Conservation (phyloP, 2,888 invertebrate species). For the Imbricaverruca yamaguchii region DNA sequence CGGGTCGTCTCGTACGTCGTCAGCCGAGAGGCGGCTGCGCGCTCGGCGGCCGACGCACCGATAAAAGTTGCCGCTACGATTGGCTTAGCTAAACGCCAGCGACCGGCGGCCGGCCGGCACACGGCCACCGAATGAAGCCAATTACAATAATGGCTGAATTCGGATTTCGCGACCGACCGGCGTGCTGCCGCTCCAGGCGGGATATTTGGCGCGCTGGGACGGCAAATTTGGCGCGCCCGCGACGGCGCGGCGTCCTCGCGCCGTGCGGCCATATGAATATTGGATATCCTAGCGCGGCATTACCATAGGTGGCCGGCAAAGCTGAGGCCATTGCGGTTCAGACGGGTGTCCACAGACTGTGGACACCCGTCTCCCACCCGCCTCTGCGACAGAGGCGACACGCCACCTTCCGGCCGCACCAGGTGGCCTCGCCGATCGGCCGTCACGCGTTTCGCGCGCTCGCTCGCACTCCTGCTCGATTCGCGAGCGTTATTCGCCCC, state of each 20-base stretch:
- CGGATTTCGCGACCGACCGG: conserved; percentile 14
- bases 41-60: background rate
- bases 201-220: background rate
- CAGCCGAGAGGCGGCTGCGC: background rate
- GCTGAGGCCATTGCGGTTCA: too few species aligned
- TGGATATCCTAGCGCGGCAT: too few species aligned
- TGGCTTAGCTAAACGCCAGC: conserved; percentile 17
- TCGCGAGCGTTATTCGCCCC: background rate
- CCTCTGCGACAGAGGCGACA: too few species aligned
- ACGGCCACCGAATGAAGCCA: conserved; percentile 2
- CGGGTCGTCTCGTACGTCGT: background rate
- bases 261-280: background rate
- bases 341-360: too few species aligned
- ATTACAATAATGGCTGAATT: conserved; percentile 16
- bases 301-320: background rate
- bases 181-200: background rate
- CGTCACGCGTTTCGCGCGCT: background rate
- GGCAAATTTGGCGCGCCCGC: background rate
- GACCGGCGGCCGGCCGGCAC: conserved; percentile 25
- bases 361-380: too few species aligned
- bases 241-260: too few species aligned
- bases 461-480: background rate
- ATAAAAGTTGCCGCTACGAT: background rate
- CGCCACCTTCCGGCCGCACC: too few species aligned
- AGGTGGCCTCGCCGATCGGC: too few species aligned